Conservation (phyloP, 2,113 vertebrate species). For the Odontophorus gujanensis region DNA sequence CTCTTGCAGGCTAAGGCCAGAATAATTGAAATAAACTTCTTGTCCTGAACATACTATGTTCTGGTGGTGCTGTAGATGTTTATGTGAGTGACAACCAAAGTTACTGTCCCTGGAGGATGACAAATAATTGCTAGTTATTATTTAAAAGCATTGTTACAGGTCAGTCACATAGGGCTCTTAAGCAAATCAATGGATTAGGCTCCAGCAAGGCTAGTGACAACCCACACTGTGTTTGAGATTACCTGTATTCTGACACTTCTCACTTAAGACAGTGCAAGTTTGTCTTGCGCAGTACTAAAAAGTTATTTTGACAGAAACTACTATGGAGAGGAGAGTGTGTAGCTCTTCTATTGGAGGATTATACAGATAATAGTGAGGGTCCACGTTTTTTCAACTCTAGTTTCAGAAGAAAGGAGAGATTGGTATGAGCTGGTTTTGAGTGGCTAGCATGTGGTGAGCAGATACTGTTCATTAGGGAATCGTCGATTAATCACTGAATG, state of each 20-base stretch:
- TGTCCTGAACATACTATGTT: not conserved
- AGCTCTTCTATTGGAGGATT: not conserved
- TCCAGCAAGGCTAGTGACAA: not conserved
- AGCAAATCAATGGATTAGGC: not conserved
- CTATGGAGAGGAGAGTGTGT: not conserved
- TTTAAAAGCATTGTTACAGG: not conserved
- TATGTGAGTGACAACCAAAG: not conserved
- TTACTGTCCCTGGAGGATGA: not conserved
- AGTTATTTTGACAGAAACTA: not conserved
- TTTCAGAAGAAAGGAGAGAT: not conserved
- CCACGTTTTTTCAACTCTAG: rapidly evolving
- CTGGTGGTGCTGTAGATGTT: not conserved
- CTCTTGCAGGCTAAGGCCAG: not conserved
- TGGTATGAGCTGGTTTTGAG: not conserved
- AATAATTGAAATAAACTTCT: constrained; percentile 3
- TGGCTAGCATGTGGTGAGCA: not conserved
- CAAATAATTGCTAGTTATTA: not conserved
- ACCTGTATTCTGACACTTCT: not conserved
- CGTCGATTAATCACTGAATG: not conserved
- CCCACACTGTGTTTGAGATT: not conserved
- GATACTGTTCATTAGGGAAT: not conserved
- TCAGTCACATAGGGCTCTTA: not conserved
- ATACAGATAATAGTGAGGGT: not conserved
- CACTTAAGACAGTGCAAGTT: not conserved
- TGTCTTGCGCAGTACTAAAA: not conserved